Base-by-base conservation (phyloP, 2,888 invertebrate species). In the Troides oblongomaculatus region DNA sequence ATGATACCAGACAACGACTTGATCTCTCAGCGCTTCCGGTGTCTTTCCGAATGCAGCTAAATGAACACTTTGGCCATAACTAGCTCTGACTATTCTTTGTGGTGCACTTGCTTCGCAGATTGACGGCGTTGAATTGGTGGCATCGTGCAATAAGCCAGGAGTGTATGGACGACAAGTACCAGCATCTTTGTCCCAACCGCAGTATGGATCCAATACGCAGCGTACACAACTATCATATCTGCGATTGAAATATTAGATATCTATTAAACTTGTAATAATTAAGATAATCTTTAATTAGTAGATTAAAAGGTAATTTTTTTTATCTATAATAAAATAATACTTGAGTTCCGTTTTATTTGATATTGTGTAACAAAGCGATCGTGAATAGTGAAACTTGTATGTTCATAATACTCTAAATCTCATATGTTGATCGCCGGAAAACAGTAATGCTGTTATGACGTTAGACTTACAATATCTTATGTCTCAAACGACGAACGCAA, bases 151-250 rank as follows among this genome's bases (percentile, higher is more conserved):
- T 12, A 94, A 81, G 1, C 90, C 93, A 10, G 93, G 93, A n/a
- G 89, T 86, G 81, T 94, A 94, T 0, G 94, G 93, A 65, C 93
- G 92, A 80, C 94, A 94, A 17, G 90, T 88, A 0, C 92, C 93
- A 1, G 92, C 89, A 78, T 94, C 94, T 76, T 94, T 94, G 79
- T 95, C 95, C 95, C 95, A 95, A n/a, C 95, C 95, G 78, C 95
- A 95, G 79, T 95, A 95, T 0, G 95, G 95, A 79, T 95, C 95
- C 69, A 94, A 85, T 18, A 94, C 93, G 81, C 95, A 95, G 6
- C 94, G 92, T 8, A 94, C 87, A 82, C 95, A 95, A 75, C 93
- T 94, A 81, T 94, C 93, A 79, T 94, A 94, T 61, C 94, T 93
- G 69, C 74, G 64, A 25, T n/a, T 61, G 50, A 72, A 57, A 64